Conservation (phyloP, 2,797 vertebrate species). For the Nyctibius grandis region DNA sequence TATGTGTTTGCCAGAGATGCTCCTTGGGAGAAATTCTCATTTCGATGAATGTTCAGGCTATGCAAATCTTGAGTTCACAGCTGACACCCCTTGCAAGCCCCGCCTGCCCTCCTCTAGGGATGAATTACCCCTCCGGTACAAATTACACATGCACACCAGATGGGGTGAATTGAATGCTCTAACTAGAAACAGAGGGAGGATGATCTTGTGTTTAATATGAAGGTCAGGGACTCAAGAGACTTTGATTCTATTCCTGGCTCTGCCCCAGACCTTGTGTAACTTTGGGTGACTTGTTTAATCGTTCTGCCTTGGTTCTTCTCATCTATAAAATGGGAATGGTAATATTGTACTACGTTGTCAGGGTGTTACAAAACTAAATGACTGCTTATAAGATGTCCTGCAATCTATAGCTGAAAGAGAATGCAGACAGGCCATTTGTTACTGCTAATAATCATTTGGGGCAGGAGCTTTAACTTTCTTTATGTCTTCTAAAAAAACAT, state of each 20-base stretch:
- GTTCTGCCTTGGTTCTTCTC: slow-evolving; percentile 52
- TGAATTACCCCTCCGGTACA: slow-evolving; percentile 59
- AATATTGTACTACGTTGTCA: slow-evolving; percentile 28
- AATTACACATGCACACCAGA: slow-evolving; percentile 60
- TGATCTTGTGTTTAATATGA: slow-evolving; percentile 64
- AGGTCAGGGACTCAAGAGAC: slow-evolving; percentile 57
- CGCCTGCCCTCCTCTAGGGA: slow-evolving; percentile 47
- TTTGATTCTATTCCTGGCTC: slow-evolving; percentile 60
- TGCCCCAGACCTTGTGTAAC: slow-evolving; percentile 63
- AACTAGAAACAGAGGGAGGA: slow-evolving; percentile 57
- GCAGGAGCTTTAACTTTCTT: neutral
- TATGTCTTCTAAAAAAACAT: neutral
- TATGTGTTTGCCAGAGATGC: neutral
- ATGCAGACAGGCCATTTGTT: neutral
- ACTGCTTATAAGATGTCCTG: neutral
- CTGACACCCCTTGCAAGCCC: slow-evolving; percentile 43
- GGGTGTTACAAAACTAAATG: slow-evolving; percentile 43
- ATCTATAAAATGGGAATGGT: slow-evolving; percentile 52
- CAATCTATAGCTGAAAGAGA: neutral
- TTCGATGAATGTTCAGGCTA: neutral
- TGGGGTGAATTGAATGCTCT: slow-evolving; percentile 51
- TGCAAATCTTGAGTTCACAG: slow-evolving; percentile 44
- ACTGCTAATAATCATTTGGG: neutral
- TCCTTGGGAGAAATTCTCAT: slow-evolving; percentile 50
- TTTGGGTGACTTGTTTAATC: slow-evolving; percentile 64